Base-by-base conservation (phyloP, 2,888 invertebrate species). In the Hirtodrosophila cameraria region DNA sequence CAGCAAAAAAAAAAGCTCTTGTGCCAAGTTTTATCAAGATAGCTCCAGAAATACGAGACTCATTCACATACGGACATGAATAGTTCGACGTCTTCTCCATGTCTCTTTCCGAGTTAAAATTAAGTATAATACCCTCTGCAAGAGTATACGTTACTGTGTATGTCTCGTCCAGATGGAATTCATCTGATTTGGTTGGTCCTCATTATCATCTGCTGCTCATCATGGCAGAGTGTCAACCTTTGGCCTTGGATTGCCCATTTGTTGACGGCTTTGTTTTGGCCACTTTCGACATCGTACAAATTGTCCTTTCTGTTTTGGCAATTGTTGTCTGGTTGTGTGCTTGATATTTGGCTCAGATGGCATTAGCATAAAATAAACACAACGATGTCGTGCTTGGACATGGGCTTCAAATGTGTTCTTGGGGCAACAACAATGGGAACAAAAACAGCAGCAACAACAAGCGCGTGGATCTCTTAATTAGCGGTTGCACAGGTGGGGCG, bases 351-450 rank as follows among this genome's bases (percentile, higher is more conserved):
- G 86, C 72, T 75, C 80, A 55, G 36, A 12, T 8, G 39, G 30
- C 46, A 83, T 79, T 79, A 62, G 72, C 86, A 79, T 79, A 71
- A 75, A 61, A 60, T 52, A 59, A 48, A 79, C 63, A 85, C 70
- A n/a, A 52, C 28, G 41, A 39, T 33, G 46, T n/a, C n/a, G 31
- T 23, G 39, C 43, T 61, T 35, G 28, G 33, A 36, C 45, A 50
- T 39, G 28, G 28, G 45, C 38, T 39, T 55, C 38, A 33, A 28
- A 39, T 50, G 41, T 54, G 55, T n/a, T n/a, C n/a, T n/a, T n/a
- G n/a, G n/a, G n/a, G 39, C 57, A 55, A 27, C 46, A 15, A 6
- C 27, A 3, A 7, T 13, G 6, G 45, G 13, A 9, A 9, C 12
- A 18, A 9, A 27, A 55, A 23, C 18, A 42, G 18, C 6, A 38